A percentile compares a stretch with the other conserved stretches of the same genome.
These are phyloP conservation scores for Siniperca knerii DNA, from an alignment of 2,113 vertebrate genomes.

Conservation along the genomic window DNA sequence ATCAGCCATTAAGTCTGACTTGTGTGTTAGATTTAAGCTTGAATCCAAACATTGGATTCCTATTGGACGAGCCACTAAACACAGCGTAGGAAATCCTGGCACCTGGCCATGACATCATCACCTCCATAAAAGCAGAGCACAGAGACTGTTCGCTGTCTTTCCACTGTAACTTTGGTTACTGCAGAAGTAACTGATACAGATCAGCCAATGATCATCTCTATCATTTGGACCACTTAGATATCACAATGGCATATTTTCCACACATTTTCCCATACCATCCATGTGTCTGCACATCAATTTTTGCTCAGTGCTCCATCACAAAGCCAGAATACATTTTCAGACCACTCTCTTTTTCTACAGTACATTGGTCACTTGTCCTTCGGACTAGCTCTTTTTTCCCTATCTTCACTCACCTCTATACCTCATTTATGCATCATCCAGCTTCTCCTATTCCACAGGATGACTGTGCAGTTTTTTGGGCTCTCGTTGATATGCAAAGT, in stretches of 20 bases:
- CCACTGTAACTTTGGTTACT: too few species aligned
- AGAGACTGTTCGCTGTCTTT: too few species aligned
- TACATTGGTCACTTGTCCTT: not conserved
- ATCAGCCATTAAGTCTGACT: too few species aligned
- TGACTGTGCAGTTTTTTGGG: slow-evolving; percentile 47
- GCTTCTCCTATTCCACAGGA: slow-evolving; percentile 3
- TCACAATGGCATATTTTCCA: not conserved
- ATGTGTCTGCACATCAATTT: not conserved
- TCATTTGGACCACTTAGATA: not conserved
- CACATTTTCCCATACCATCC: not conserved
- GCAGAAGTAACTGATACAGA: too few species aligned
- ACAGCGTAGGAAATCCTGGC: too few species aligned
- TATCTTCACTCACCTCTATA: slow-evolving; percentile 12
- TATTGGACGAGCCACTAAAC: too few species aligned
- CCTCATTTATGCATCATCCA: slow-evolving; percentile 17
- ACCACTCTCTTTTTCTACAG: not conserved
- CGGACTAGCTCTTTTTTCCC: not conserved
- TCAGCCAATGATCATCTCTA: not conserved
- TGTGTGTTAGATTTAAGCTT: too few species aligned
- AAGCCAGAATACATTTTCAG: slow-evolving; percentile 13
- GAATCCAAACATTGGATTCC: too few species aligned
- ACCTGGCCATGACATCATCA: too few species aligned
- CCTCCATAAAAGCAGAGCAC: too few species aligned
- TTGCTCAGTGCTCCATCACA: not conserved
- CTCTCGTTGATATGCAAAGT: slow-evolving; percentile 63